These are phyloP conservation scores for Syrrhaptes paradoxus DNA, from an alignment of 2,113 vertebrate genomes.

Conservation along the genomic window DNA sequence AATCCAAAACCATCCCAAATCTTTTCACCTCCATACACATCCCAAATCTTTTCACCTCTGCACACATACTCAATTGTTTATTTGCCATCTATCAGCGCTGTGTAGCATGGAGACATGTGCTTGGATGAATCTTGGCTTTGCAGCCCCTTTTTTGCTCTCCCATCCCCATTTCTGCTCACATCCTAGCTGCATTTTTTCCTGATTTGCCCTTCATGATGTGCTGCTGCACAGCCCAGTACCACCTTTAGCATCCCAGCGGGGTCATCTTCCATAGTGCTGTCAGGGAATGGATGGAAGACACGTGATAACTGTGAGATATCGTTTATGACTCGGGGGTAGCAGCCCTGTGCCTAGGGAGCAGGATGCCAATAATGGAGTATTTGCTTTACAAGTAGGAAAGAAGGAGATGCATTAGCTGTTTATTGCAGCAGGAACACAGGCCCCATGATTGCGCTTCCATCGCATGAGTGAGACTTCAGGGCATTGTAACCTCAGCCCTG, in stretches of 20 bases:
- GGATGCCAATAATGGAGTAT: not conserved
- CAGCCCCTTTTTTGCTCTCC: not conserved
- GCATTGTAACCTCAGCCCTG: not conserved
- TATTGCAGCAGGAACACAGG: not conserved
- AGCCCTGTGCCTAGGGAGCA: not conserved
- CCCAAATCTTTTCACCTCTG: too few species aligned
- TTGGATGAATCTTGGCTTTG: not conserved
- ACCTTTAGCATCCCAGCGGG: not conserved
- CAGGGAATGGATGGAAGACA: not conserved
- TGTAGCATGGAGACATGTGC: not conserved
- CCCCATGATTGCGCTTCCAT: not conserved
- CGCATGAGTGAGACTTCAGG: not conserved
- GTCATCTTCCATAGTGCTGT: not conserved
- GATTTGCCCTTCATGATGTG: not conserved
- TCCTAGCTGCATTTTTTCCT: not conserved
- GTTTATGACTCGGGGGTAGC: not conserved
- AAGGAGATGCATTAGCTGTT: not conserved
- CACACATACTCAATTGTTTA: rapidly evolving
- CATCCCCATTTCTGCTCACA: not conserved
- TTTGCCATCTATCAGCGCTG: not conserved
- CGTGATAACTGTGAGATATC: rapidly evolving
- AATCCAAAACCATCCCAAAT: not conserved
- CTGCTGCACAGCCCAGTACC: not conserved
- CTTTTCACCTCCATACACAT: too few species aligned
- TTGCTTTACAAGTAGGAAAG: not conserved